These are phyloP conservation scores for Nylanderia fulva DNA, from an alignment of 1,140 invertebrate species.

Conservation along the genomic window DNA sequence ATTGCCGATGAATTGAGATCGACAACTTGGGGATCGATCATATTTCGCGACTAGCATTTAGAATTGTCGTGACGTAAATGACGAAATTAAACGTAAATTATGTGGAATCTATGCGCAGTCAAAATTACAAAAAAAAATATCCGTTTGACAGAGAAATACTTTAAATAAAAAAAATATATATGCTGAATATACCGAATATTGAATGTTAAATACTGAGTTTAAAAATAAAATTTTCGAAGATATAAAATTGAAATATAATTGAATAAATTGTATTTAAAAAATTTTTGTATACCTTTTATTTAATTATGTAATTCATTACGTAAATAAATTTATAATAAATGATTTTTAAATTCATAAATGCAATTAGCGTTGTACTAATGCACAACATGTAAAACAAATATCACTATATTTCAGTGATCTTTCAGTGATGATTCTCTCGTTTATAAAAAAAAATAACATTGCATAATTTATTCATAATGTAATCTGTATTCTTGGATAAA, in stretches of 20 bases:
- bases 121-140: conserved; percentile 5
- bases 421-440: background rate
- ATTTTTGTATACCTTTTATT: too few species aligned
- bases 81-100: background rate
- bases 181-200: background rate
- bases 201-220: background rate
- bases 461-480: conserved; percentile 32
- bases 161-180: too few species aligned
- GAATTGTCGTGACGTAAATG: background rate
- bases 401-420: background rate
- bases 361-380: background rate
- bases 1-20: conserved; percentile 4
- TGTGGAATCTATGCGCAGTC: background rate
- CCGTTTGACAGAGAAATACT: background rate
- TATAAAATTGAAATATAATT: too few species aligned
- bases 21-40: conserved; percentile 2
- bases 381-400: background rate
- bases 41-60: background rate
- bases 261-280: too few species aligned
- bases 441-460: background rate
- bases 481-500: background rate
- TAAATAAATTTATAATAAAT: too few species aligned
- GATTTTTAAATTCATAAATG: too few species aligned
- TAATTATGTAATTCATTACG: too few species aligned
- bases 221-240: too few species aligned